Conservation (phyloP, 2,888 invertebrate genomes). For the Fragum sueziense region DNA sequence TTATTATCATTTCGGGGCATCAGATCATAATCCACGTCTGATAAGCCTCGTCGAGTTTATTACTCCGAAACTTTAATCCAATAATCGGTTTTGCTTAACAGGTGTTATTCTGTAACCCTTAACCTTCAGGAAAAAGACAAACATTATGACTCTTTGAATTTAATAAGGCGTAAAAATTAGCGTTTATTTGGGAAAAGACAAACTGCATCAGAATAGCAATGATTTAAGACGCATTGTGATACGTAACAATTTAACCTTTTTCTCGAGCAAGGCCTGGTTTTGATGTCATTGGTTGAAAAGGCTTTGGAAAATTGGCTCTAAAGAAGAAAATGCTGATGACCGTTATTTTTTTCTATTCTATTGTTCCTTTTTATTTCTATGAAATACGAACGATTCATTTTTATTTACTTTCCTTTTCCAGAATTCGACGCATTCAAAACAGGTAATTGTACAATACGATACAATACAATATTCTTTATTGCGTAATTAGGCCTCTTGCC, state of each 20-base stretch:
- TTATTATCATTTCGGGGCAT: not conserved
- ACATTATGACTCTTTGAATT: not conserved
- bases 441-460: too few species aligned
- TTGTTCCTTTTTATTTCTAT: too few species aligned
- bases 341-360: too few species aligned
- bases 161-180: not conserved
- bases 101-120: not conserved
- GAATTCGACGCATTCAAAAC: too few species aligned
- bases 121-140: not conserved
- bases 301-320: too few species aligned
- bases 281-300: not conserved
- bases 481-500: too few species aligned
- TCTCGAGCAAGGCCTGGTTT: too few species aligned
- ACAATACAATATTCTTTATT: too few species aligned
- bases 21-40: slow-evolving; percentile 13
- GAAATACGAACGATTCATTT: too few species aligned
- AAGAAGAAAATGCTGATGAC: too few species aligned
- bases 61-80: slow-evolving; percentile 13
- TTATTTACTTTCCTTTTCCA: too few species aligned
- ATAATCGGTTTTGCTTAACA: slow-evolving; percentile 26
- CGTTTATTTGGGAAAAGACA: not conserved
- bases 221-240: not conserved
- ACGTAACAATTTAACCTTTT: not conserved
- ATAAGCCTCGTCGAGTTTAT: slow-evolving; percentile 10
- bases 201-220: not conserved